These are phyloP conservation scores for Cryptotermes secundus DNA, from an alignment of 1,140 invertebrate species.

Conservation along the genomic window DNA sequence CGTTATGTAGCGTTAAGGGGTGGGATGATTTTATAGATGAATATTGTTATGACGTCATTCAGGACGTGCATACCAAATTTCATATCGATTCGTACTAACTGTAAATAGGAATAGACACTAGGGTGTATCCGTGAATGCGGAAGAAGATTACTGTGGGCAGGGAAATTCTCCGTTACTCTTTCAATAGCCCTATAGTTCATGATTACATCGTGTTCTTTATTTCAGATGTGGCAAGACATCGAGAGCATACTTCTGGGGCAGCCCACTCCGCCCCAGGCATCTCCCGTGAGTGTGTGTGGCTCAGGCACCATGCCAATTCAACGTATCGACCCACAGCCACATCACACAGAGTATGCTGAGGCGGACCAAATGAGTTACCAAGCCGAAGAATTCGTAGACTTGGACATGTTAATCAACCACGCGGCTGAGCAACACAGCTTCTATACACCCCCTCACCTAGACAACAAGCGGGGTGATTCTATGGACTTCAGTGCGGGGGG, in stretches of 20 bases:
- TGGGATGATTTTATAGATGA: too few relatives aligned
- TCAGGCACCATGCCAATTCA: conserved; percentile 22
- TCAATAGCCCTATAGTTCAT: too few relatives aligned
- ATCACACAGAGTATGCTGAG: not conserved
- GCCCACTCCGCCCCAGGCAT: conserved; percentile 41
- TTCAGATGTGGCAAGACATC: conserved; percentile 56
- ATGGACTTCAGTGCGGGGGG: not conserved
- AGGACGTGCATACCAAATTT: too few relatives aligned
- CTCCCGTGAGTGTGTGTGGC: conserved; percentile 39
- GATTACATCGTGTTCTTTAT: conserved; percentile 39
- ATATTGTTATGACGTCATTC: too few relatives aligned
- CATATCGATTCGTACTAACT: too few relatives aligned
- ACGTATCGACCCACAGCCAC: not conserved
- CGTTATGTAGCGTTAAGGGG: too few relatives aligned
- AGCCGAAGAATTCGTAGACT: conserved; percentile 50
- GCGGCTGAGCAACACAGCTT: conserved; percentile 49
- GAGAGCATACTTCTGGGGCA: conserved; percentile 52
- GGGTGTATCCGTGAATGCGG: too few relatives aligned
- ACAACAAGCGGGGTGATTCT: not conserved
- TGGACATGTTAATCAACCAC: conserved; percentile 51
- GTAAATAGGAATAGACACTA: too few relatives aligned
- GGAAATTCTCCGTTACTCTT: too few relatives aligned
- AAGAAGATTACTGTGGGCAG: too few relatives aligned
- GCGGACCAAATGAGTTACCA: conserved; percentile 35
- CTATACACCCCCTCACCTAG: conserved; percentile 24